phyloP scores from a whole-genome alignment of 2,888 invertebrate species.

The Drosophila kuntzei region DNA sequence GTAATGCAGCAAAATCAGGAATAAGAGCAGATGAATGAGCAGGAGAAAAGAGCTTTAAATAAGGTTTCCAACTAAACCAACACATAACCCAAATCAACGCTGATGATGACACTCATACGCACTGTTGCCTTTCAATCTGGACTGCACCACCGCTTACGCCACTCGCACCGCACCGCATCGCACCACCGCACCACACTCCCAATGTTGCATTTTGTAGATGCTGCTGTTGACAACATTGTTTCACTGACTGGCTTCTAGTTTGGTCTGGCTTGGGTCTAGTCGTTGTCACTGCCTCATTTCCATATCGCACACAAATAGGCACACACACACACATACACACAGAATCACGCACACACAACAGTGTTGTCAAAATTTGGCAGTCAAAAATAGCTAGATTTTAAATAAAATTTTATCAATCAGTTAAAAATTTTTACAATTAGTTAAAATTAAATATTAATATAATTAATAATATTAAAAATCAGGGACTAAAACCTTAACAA shows the following conservation, averaged over 20 bases:
- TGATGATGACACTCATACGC: constrained; percentile 79
- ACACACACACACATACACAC: constrained; percentile 7
- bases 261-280: constrained; percentile 36
- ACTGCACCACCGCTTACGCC: constrained; percentile 7
- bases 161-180: neutral
- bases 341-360: constrained; percentile 11
- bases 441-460: too few relatives aligned
- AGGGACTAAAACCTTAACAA: too few relatives aligned
- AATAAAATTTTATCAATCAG: neutral
- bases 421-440: too few relatives aligned
- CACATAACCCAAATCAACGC: constrained; percentile 64
- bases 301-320: constrained; percentile 62
- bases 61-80: constrained; percentile 31
- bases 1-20: neutral
- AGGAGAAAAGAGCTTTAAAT: constrained; percentile 32
- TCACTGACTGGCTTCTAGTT: constrained; percentile 36
- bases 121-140: constrained; percentile 71
- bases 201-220: constrained; percentile 34
- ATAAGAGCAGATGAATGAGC: neutral
- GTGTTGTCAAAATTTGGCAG: neutral
- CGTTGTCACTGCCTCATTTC: constrained; percentile 68
- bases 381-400: neutral
- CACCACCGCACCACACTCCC: constrained; percentile 18
- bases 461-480: too few relatives aligned
- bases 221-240: constrained; percentile 81